Base-by-base conservation (phyloP, 1,140 invertebrate genomes). In the Apis laboriosa region DNA sequence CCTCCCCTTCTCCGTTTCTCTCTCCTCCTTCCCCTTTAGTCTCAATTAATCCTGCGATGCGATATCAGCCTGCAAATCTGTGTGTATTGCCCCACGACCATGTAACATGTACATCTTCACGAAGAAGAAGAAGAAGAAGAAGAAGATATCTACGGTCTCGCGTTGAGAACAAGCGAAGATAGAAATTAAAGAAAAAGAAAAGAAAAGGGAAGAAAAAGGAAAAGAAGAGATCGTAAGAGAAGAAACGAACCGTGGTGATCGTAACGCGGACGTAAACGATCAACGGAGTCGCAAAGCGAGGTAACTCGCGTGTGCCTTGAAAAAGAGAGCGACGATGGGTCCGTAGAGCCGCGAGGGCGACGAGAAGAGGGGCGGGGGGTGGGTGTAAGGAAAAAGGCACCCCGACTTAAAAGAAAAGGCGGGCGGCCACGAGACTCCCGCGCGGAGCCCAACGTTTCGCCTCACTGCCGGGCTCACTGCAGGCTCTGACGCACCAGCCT, bases 381-480 rank as follows among this genome's bases (percentile, higher is more conserved):
- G 64, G 83, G 84, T 73, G 77, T 80, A 68, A 78, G 87, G 81
- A 80, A 88, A 86, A 89, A 89, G 84, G 87, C 88, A 86, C 80
- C 88, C 78, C 81, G 88, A 86, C 85, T 82, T 83, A 83, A 88
- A 85, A 87, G 87, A 83, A 87, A 89, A 90, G 84, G 87, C 89
- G 87, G 90, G 88, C 88, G 89, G 87, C 87, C 90, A 92, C 90
- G 92, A 92, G 92, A 92, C 92, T 92, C 91, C 92, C 92, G 92
- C 91, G 92, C 92, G 91, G 92, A 92, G 91, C 90, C 90, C 90
- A 92, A 92, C 91, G 92, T 93, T 91, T 92, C 91, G 92, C 91
- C 92, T 93, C 92, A 93, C 92, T 92, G 92, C 92, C 90, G 92
- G 92, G 92, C 92, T 93, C 92, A 93, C 92, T 93, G 92, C 92